Conservation (phyloP, 2,113 vertebrate genomes). For the Onychorhynchus coronatus region DNA sequence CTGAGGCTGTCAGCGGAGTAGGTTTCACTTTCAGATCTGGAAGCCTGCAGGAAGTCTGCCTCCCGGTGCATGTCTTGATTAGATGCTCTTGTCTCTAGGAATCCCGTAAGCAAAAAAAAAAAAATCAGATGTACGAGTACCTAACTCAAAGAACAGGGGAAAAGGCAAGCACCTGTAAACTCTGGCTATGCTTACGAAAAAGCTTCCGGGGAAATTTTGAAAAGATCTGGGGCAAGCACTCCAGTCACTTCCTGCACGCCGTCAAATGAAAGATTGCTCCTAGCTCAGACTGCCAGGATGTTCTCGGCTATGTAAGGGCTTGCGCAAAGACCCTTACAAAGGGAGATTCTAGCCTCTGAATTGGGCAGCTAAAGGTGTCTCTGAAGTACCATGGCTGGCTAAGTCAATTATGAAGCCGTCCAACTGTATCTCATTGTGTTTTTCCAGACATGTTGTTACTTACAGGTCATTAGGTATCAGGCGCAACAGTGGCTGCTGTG, state of each 20-base stretch:
- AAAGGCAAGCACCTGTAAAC: not conserved
- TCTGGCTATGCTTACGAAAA: not conserved
- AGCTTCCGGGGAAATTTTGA: not conserved
- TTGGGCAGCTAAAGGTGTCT: not conserved
- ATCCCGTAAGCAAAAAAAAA: not conserved
- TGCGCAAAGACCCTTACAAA: too few species aligned
- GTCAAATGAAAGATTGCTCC: too few species aligned
- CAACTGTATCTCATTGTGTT: fast-evolving
- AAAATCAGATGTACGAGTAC: not conserved
- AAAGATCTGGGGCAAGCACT: not conserved
- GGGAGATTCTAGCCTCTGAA: fast-evolving
- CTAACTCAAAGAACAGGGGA: not conserved
- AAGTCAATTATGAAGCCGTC: not conserved
- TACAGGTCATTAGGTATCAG: not conserved
- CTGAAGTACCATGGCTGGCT: not conserved
- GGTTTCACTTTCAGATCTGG: not conserved
- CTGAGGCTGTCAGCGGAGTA: not conserved
- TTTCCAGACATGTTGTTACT: not conserved
- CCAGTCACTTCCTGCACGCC: fast-evolving
- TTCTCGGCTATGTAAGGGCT: not conserved
- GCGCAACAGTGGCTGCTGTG: not conserved
- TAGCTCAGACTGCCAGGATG: not conserved
- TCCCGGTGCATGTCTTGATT: not conserved
- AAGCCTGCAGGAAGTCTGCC: not conserved
- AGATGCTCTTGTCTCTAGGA: not conserved